Conservation (phyloP, 1,140 invertebrate genomes). For the Condylostylus longicornis region DNA sequence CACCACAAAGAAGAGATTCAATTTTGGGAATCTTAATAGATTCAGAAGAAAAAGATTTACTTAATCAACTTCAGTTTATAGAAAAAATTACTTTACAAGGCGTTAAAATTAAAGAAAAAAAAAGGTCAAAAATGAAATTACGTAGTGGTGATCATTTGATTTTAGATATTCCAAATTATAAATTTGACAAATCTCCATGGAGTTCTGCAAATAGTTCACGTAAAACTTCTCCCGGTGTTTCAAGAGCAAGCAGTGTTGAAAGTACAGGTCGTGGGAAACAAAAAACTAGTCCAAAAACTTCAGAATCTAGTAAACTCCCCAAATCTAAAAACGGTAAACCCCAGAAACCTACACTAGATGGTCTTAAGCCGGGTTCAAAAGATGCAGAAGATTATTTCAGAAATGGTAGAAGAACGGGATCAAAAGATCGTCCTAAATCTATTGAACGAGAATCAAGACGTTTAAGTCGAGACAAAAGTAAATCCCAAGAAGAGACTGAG, state of each 20-base stretch:
- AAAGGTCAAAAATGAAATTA: conserved; percentile 27
- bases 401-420: conserved; percentile 35
- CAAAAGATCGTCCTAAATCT: conserved; percentile 48
- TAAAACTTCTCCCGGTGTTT: conserved; percentile 29
- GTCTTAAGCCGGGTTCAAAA: conserved; percentile 33
- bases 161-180: conserved; percentile 29
- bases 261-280: conserved; percentile 26
- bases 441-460: conserved; percentile 45
- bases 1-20: conserved; percentile 14
- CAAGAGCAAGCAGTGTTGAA: conserved; percentile 28
- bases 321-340: too few relatives aligned
- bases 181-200: conserved; percentile 30
- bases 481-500: conserved; percentile 51
- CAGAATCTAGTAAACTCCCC: conserved; percentile 25
- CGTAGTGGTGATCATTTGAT: conserved; percentile 30
- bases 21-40: conserved; percentile 36
- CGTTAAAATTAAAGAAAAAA: conserved; percentile 32
- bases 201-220: conserved; percentile 30
- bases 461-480: conserved; percentile 46
- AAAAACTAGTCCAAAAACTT: conserved; percentile 12
- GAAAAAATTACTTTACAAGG: conserved; percentile 30
- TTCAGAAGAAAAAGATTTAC: conserved; percentile 37
- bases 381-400: conserved; percentile 38
- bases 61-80: conserved; percentile 32
- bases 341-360: conserved; percentile 34